phyloP scores from a whole-genome alignment of 2,113 vertebrate genomes.

The Coregonus clupeaformis region DNA sequence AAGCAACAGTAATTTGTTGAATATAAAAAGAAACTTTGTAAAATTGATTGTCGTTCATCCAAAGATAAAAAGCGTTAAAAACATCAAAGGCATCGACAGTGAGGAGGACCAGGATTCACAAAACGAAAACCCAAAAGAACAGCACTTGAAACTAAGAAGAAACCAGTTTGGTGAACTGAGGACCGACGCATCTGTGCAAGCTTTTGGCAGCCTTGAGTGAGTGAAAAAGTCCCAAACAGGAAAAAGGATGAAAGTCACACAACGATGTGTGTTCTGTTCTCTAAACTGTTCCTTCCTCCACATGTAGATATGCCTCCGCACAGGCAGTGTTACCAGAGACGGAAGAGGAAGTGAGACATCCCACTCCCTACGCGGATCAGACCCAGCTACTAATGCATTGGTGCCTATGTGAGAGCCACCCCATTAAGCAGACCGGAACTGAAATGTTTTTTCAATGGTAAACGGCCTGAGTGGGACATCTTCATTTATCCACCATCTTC shows the following conservation, averaged over 20 bases:
- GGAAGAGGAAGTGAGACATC: no score
- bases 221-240: slow-evolving; percentile 23
- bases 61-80: slow-evolving; percentile 70
- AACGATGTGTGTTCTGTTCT: not conserved
- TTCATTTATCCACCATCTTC: no score
- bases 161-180: slow-evolving; percentile 34
- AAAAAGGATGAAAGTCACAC: slow-evolving; percentile 27
- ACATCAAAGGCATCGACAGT: slow-evolving; percentile 74
- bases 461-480: no score
- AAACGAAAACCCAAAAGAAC: slow-evolving; percentile 52
- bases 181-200: slow-evolving; percentile 57
- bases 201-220: slow-evolving; percentile 59
- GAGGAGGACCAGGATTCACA: slow-evolving; percentile 47
- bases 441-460: no score
- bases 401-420: no score
- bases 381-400: no score
- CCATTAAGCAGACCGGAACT: no score
- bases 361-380: no score
- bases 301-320: not conserved
- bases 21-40: slow-evolving; percentile 62
- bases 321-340: not conserved
- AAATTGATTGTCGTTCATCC: slow-evolving; percentile 79
- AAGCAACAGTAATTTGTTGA: slow-evolving; percentile 50
- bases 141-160: slow-evolving; percentile 26
- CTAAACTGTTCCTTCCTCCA: not conserved